A percentile compares a stretch with the other conserved stretches of the same genome.
phyloP scores from a whole-genome alignment of 2,113 vertebrate genomes.

The Carassius auratus region DNA sequence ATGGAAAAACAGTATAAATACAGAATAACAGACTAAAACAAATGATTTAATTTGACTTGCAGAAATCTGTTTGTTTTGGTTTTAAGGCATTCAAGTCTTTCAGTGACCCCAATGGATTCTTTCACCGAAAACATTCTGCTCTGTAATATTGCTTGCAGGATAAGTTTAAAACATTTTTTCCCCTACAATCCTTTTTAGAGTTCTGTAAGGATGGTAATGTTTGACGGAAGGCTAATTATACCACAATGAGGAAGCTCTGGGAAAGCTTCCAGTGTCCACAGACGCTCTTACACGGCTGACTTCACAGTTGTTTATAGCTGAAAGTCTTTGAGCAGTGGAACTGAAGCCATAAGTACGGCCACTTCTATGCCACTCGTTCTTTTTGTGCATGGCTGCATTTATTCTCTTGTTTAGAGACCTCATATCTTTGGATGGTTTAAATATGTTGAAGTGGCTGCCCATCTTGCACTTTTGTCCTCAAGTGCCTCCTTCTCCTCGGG shows the following conservation, averaged over 20 bases:
- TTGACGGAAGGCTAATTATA: conserved; percentile 49
- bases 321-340: conserved; percentile 27
- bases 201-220: conserved; percentile 26
- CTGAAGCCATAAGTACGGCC: conserved; percentile 13
- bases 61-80: neutral
- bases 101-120: neutral
- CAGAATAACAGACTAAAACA: neutral
- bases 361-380: neutral
- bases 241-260: conserved; percentile 39
- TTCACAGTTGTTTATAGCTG: conserved; percentile 37
- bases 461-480: neutral
- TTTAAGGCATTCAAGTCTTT: neutral
- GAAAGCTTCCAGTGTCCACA: conserved; percentile 40
- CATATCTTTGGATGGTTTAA: neutral
- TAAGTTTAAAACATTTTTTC: conserved; percentile 17
- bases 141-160: neutral
- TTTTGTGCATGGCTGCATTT: neutral
- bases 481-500: neutral
- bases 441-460: neutral
- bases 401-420: neutral
- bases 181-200: conserved; percentile 13
- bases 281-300: conserved; percentile 23
- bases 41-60: neutral
- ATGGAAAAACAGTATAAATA: neutral
- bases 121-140: neutral